Evolutionary conservation across 2,888 invertebrate species (phyloP), one percentile per base, ranked within the genome.

Genomic region (Hemicrepidius hirtus): DNA sequence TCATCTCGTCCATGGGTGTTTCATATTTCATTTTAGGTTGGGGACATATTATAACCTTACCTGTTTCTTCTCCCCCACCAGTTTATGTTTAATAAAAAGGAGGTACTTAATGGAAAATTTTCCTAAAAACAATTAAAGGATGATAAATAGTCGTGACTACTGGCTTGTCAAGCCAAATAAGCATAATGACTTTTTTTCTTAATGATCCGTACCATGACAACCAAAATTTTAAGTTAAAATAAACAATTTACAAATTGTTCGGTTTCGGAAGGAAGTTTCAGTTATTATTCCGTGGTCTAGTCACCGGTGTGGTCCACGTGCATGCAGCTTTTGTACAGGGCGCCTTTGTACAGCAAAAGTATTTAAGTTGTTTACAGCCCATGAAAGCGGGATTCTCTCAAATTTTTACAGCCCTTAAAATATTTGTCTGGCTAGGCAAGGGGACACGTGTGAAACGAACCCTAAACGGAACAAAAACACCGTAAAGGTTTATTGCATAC

Each of bases 401-500:
- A 74, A 75, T 75, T 77, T 76, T 76, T 77, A 73, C 77, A 69
- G 67, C 75, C 73, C 74, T 76, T 77, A 73, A 78, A 77, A 78
- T 74, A 75, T 76, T 77, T 76, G 70, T 71, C 71, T 71, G 70
- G 63, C 69, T 66, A 75, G 46, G 68, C 59, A 60, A 66, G 71
- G 73, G 71, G 75, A 75, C 79, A 80, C 80, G 78, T 78, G 80
- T 79, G 78, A 77, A 76, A 74, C 75, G 78, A 78, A 78, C 79
- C 78, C 77, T 78, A 78, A 80, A 78, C 75, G 70, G 77, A 78
- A 79, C 78, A 77, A 78, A 79, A 80, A 78, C 77, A 80, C 80
- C 78, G 78, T 79, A 77, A 79, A 80, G 77, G 80, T 80, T 80
- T 80, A 80, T 79, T 79, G 79, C 79, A 71, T 77, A 76, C 78